phyloP scores from a whole-genome alignment of 2,797 vertebrate genomes.

The Nasua narica region DNA sequence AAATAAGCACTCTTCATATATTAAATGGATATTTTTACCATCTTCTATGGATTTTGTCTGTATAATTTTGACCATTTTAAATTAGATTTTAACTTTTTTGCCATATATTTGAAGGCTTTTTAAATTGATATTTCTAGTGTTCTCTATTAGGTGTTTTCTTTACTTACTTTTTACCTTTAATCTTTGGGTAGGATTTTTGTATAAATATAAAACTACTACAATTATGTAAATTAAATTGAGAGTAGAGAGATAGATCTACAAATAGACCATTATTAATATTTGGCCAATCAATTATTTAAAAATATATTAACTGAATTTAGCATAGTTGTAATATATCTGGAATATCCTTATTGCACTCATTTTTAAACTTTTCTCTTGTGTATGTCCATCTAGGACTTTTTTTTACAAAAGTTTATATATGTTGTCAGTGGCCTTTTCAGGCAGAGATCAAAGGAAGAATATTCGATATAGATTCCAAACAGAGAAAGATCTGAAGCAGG shows the following conservation, averaged over 20 bases:
- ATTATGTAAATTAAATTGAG: neutral
- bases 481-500: conserved; percentile 66
- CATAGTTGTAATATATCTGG: neutral
- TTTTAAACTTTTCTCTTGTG: neutral
- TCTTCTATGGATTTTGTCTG: neutral
- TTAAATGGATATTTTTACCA: neutral
- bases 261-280: neutral
- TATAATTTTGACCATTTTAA: neutral
- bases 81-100: neutral
- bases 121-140: neutral
- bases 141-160: neutral
- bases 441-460: conserved; percentile 67
- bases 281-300: neutral
- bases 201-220: neutral
- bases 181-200: neutral
- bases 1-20: neutral
- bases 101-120: neutral
- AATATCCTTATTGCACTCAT: neutral
- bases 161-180: neutral
- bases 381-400: conserved; percentile 9
- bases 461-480: conserved; percentile 67
- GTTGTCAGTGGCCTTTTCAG: conserved; percentile 45
- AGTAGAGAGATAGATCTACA: neutral
- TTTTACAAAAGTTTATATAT: conserved; percentile 26
- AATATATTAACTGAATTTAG: neutral